These are phyloP conservation scores for Sycon ciliatum DNA, from an alignment of 37 sponge, comb jelly and placozoan species.

Conservation along the genomic window DNA sequence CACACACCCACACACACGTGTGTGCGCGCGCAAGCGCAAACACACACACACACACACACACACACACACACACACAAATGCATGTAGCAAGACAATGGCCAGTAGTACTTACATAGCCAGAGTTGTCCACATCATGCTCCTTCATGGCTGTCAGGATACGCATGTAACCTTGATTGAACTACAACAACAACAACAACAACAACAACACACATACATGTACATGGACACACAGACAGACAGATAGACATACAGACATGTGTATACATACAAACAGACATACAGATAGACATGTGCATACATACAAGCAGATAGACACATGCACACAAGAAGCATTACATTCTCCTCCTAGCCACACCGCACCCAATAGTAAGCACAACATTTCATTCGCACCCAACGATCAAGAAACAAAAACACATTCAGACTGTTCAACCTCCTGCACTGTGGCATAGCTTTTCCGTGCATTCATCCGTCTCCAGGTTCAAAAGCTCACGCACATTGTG, in stretches of 20 bases:
- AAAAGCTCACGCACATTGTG: neutral
- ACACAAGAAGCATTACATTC: slow-evolving; percentile 10
- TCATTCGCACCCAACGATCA: neutral
- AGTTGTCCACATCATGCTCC: no score
- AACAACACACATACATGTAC: no score
- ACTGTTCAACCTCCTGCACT: slow-evolving; percentile 20
- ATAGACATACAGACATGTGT: neutral
- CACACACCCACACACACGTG: neutral
- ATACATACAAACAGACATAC: no score
- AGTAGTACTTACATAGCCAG: no score
- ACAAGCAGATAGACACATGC: neutral
- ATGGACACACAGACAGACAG: neutral
- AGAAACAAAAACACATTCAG: neutral
- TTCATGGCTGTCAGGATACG: no score
- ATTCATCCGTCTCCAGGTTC: slow-evolving; percentile 27
- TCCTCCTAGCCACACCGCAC: neutral
- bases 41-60: neutral
- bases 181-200: no score
- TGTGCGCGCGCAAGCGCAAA: neutral
- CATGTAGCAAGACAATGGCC: no score
- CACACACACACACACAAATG: neutral
- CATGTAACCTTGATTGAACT: no score
- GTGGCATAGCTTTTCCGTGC: slow-evolving; percentile 33
- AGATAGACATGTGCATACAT: no score
- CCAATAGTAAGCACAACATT: neutral